Evolutionary conservation across 2,888 invertebrate species (phyloP), one percentile per base, ranked within the genome.

Genomic region (Ptycholaimellus sp.): DNA sequence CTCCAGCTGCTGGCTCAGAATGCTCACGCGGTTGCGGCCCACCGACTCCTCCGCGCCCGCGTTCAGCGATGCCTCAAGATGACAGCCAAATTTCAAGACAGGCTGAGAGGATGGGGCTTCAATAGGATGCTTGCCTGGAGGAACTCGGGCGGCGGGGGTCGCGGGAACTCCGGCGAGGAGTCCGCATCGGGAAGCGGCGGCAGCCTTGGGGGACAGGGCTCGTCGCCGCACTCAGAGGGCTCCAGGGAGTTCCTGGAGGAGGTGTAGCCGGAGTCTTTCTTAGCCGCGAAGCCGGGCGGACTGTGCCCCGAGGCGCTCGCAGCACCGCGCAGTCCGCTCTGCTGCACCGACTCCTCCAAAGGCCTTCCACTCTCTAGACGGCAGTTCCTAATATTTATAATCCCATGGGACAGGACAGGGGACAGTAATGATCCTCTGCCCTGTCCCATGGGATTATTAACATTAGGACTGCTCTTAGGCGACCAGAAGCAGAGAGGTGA

Each of bases 221-320:
- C 44, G 30, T 56, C 56, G 9, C 50, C 49, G 36, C 45, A 52
- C 36, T 56, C 56, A 21, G 49, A 50, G 7, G 54, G 56, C 41
- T 56, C 56, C 35, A 56, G 40, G 5, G 52, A 52, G 7, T 54
- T 56, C 18, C 56, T 37, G 9, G 56, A 56, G 11, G 57, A 57
- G 2, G 56, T 55, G 44, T 57, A 56, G 51, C 54, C 54, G 46
- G 52, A 53, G 38, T 54, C 54, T 39, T 54, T 54, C 40, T 54
- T 54, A 27, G 44, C 42, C n/a, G 45, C 52, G 31, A 54, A 48
- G n/a, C 44, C 42, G n/a, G 50, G 50, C 7, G 51, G 51, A 3
- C 49, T 50, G 41, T 50, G 50, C 39, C 48, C 49, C 27, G 30
- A 25, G 11, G 37, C 30, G 14, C 13, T 21, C 5, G 5, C 6